A percentile compares a stretch with the other conserved stretches of the same genome.
Conservation (phyloP, 2,797 vertebrate species). For the Triplophysa bombifrons region DNA sequence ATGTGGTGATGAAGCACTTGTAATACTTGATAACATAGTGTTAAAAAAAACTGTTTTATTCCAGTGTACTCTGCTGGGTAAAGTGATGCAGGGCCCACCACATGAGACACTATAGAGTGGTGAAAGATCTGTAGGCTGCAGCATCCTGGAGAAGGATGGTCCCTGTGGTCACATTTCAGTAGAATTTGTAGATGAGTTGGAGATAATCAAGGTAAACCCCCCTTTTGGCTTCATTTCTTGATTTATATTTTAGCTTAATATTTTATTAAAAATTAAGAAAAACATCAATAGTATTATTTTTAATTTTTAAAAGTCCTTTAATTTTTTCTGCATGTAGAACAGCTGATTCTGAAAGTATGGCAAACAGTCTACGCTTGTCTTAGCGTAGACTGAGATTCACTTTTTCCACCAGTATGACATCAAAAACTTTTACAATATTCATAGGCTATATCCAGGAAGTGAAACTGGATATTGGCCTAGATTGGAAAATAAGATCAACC, state of each 20-base stretch:
- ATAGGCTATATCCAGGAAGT: not conserved
- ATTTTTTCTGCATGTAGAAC: not conserved
- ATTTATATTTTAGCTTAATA: not conserved
- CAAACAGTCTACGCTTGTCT: not conserved
- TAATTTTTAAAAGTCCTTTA: no score
- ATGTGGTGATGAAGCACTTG: not conserved
- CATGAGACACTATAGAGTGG: not conserved
- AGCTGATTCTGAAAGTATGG: not conserved
- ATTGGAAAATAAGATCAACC: not conserved
- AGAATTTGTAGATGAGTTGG: not conserved
- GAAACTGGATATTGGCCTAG: not conserved
- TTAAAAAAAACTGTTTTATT: not conserved
- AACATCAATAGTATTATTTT: no score
- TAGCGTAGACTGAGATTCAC: no score
- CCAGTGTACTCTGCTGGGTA: not conserved
- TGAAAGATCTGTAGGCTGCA: slow-evolving; percentile 23
- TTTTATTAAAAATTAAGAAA: no score
- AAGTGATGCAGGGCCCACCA: not conserved
- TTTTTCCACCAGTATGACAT: no score
- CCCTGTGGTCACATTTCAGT: slow-evolving; percentile 15
- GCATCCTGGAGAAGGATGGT: slow-evolving; percentile 7
- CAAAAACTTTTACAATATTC: not conserved
- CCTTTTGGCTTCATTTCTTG: not conserved
- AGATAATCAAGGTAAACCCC: slow-evolving; percentile 7
- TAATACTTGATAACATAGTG: not conserved